These are phyloP conservation scores for Geothlypis trichas DNA, from an alignment of 2,113 vertebrate genomes.

Conservation along the genomic window DNA sequence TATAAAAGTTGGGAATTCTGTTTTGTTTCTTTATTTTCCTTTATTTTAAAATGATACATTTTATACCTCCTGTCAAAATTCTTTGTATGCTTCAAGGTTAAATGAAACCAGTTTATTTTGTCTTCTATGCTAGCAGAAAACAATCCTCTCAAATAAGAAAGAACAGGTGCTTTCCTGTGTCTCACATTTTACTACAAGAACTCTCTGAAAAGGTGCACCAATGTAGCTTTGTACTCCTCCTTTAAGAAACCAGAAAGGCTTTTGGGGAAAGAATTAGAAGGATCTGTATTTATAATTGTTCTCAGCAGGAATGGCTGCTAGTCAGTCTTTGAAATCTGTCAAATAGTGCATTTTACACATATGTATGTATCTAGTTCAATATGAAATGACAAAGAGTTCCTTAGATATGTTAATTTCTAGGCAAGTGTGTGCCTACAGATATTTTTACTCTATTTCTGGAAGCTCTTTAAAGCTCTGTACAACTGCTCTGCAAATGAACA, in stretches of 20 bases:
- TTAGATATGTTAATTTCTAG: neutral
- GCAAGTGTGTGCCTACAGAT: neutral
- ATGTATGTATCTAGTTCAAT: neutral
- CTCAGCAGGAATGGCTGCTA: neutral
- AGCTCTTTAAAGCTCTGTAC: neutral
- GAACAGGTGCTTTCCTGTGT: neutral
- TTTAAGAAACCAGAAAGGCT: neutral
- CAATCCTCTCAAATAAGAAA: neutral
- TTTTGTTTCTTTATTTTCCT: neutral
- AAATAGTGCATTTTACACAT: neutral
- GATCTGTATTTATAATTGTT: neutral
- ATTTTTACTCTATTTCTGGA: neutral
- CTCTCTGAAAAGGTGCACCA: neutral
- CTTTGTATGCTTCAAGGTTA: neutral
- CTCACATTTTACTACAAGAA: neutral
- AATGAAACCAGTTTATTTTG: neutral
- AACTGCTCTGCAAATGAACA: neutral
- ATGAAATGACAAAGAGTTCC: neutral
- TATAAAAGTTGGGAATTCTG: neutral
- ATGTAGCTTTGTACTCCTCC: neutral
- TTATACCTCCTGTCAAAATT: neutral
- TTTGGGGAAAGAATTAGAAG: neutral
- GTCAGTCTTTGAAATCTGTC: neutral
- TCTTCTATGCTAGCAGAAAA: neutral
- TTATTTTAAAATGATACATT: neutral